phyloP scores from a whole-genome alignment of 1,140 invertebrate genomes.

The Pseudomyrmex concolor region DNA sequence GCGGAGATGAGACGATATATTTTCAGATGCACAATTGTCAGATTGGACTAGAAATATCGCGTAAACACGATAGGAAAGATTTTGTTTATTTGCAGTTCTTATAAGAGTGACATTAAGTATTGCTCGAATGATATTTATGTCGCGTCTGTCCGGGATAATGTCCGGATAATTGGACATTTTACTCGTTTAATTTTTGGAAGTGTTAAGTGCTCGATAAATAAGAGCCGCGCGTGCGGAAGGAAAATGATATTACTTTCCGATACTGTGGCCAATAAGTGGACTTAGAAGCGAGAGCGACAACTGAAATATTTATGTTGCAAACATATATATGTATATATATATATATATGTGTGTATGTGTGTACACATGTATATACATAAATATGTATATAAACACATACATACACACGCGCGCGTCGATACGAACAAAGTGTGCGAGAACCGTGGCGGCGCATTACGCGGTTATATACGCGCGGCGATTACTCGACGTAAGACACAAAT shows the following conservation, averaged over 20 bases:
- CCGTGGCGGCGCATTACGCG: conserved; percentile 50
- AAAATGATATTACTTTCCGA: conserved; percentile 49
- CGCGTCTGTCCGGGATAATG: background rate
- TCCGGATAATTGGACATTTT: background rate
- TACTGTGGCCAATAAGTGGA: conserved; percentile 45
- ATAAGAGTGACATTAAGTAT: background rate
- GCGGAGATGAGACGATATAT: background rate
- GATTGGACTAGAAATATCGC: background rate
- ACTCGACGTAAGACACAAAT: conserved; percentile 71
- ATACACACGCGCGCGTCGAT: conserved; percentile 11
- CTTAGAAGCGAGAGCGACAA: conserved; percentile 10
- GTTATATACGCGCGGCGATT: conserved; percentile 66
- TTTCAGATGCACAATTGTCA: too few relatives aligned
- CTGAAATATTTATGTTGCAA: conserved; percentile 54
- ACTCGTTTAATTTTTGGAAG: background rate
- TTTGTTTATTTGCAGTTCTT: background rate
- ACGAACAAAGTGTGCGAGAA: conserved; percentile 24
- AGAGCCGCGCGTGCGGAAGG: background rate
- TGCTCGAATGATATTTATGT: too few relatives aligned
- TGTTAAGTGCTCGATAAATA: conserved; percentile 1
- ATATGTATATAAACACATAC: too few relatives aligned
- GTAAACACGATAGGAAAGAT: background rate
- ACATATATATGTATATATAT: background rate
- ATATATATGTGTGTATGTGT: too few relatives aligned
- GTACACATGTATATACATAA: too few relatives aligned